Conservation (phyloP, 2,888 invertebrate genomes). For the Morpho deidamia region DNA sequence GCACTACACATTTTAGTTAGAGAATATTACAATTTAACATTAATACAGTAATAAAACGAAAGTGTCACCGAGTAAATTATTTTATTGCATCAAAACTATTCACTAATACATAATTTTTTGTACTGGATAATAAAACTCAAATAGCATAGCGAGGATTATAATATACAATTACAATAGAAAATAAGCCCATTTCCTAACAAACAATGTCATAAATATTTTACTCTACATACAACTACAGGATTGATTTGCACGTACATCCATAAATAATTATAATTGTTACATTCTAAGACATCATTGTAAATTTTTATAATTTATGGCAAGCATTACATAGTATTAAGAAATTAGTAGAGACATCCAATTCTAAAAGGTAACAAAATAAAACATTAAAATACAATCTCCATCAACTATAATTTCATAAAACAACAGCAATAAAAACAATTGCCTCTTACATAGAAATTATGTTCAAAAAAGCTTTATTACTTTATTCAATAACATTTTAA, state of each 20-base stretch:
- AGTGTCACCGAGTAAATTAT: conserved; percentile 2
- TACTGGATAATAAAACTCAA: conserved; percentile 15
- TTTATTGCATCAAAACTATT: conserved; percentile 16
- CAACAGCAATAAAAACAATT: not conserved
- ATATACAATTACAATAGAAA: not conserved
- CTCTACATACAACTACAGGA: not conserved
- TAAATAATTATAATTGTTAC: not conserved
- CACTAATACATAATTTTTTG: conserved; percentile 15
- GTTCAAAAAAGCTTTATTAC: not conserved
- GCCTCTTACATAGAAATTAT: not conserved
- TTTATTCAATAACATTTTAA: too few species aligned
- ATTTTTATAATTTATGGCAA: conserved; percentile 10
- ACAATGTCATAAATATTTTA: not conserved
- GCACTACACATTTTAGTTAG: not conserved
- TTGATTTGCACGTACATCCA: not conserved
- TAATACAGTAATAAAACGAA: conserved; percentile 1
- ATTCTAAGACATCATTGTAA: not conserved
- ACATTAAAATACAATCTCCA: not conserved
- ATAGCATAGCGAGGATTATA: conserved; percentile 5
- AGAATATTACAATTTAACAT: not conserved
- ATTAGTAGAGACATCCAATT: not conserved
- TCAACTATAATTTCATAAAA: conserved; percentile 3
- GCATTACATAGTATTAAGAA: conserved; percentile 1
- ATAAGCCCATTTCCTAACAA: conserved; percentile 2
- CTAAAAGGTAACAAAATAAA: not conserved